Evolutionary conservation across 2,888 invertebrate species (phyloP).

Genomic region (Creontiades dilutus): DNA sequence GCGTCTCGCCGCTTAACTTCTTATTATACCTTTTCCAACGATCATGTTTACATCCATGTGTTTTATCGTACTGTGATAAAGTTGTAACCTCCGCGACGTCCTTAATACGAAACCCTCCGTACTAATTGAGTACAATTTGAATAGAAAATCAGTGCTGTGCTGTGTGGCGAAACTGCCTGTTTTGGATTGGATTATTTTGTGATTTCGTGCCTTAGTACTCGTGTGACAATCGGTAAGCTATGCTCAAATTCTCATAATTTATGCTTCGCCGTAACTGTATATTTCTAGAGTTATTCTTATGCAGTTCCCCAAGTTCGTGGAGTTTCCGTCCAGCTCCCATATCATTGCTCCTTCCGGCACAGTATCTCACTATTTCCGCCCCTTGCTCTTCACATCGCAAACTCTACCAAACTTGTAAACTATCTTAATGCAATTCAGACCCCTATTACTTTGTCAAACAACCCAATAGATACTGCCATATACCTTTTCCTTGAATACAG

Average conservation of each 20-base stretch:
- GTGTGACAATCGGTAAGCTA: conserved; percentile 35
- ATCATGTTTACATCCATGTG: conserved; percentile 60
- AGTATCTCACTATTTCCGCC: conserved; percentile 53
- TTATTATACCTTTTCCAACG: conserved; percentile 41
- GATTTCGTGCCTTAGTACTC: conserved; percentile 39
- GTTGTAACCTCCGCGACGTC: neutral
- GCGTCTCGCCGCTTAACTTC: conserved; percentile 49
- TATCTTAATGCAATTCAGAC: neutral
- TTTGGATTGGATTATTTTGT: conserved; percentile 52
- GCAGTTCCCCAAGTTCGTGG: neutral
- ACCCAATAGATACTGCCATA: neutral
- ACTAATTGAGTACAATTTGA: conserved; percentile 10
- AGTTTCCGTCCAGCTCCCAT: neutral
- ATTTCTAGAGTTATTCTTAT: no score
- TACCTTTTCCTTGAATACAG: neutral
- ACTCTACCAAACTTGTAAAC: neutral
- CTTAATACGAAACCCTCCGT: neutral
- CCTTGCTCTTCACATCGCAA: neutral
- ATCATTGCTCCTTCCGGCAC: conserved; percentile 32
- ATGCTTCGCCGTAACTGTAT: no score
- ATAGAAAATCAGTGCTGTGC: conserved; percentile 45
- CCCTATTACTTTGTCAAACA: neutral
- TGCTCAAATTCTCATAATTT: neutral
- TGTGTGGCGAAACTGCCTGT: conserved; percentile 52
- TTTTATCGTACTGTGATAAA: conserved; percentile 44